These are phyloP conservation scores for Nannoperca obscura DNA, from an alignment of 2,797 vertebrate genomes.

Conservation along the genomic window DNA sequence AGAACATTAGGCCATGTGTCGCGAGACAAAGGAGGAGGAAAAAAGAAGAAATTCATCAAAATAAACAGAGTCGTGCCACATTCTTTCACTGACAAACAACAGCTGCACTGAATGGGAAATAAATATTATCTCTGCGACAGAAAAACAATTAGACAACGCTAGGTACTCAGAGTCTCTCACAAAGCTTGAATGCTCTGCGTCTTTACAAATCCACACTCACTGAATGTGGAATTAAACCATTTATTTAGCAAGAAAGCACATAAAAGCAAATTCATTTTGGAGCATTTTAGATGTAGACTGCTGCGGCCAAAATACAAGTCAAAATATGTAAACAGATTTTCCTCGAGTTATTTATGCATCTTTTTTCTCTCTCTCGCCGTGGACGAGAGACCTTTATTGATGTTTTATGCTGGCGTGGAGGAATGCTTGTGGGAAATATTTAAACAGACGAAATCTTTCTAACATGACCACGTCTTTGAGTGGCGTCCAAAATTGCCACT, in stretches of 20 bases:
- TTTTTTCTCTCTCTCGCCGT: neutral
- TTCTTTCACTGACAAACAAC: constrained; percentile 76
- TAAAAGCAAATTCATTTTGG: constrained; percentile 48
- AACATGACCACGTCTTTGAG: constrained; percentile 63
- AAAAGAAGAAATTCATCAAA: constrained; percentile 67
- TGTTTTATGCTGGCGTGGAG: constrained; percentile 22
- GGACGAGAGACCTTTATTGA: constrained; percentile 26
- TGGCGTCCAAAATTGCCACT: constrained; percentile 59
- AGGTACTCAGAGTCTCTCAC: constrained; percentile 57
- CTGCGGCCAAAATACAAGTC: constrained; percentile 43
- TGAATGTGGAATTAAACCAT: constrained; percentile 59
- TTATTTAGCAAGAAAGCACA: constrained; percentile 42
- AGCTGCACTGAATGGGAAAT: constrained; percentile 82
- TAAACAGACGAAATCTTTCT: constrained; percentile 59
- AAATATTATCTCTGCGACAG: constrained; percentile 80
- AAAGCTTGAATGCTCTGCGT: constrained; percentile 46
- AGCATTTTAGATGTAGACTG: constrained; percentile 33
- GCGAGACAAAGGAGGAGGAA: constrained; percentile 38
- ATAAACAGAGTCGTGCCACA: constrained; percentile 67
- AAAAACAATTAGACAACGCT: constrained; percentile 70
- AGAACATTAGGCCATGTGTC: constrained; percentile 50
- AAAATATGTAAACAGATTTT: constrained; percentile 56
- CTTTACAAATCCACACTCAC: constrained; percentile 47
- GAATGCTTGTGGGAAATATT: constrained; percentile 30
- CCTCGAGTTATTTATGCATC: constrained; percentile 47